phyloP scores from a whole-genome alignment of 1,140 invertebrate genomes.

The Halyomorpha halys region DNA sequence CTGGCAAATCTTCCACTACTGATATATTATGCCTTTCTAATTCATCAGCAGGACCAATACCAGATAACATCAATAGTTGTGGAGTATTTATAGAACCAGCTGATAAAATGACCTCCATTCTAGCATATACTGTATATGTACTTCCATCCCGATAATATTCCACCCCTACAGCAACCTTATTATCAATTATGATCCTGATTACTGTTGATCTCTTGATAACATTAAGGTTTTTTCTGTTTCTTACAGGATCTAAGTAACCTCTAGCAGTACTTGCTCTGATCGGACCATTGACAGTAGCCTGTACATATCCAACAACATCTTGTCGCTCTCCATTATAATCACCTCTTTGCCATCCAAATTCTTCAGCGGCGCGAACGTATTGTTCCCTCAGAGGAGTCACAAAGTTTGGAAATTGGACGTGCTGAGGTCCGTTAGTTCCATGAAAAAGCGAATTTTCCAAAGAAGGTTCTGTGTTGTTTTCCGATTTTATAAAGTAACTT shows the following conservation, averaged over 20 bases:
- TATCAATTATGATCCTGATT: constrained; percentile 13
- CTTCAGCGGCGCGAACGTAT: background rate
- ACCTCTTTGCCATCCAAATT: background rate
- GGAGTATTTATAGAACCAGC: constrained; percentile 17
- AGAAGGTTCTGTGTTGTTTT: constrained; percentile 6
- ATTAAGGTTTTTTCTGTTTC: constrained; percentile 11
- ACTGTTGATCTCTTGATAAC: background rate
- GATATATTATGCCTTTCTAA: background rate
- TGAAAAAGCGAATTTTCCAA: constrained; percentile 11
- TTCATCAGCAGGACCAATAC: constrained; percentile 13
- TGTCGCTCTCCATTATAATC: constrained; percentile 21
- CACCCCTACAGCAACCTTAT: background rate
- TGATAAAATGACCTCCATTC: constrained; percentile 13
- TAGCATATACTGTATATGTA: background rate
- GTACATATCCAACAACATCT: background rate
- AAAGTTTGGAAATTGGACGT: constrained; percentile 9
- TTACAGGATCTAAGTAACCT: constrained; percentile 13
- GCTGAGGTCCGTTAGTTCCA: background rate
- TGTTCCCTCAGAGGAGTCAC: background rate
- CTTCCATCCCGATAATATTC: background rate
- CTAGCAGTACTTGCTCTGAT: constrained; percentile 8
- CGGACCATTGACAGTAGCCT: constrained; percentile 1
- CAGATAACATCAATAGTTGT: constrained; percentile 16
- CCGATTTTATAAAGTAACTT: constrained; percentile 39
- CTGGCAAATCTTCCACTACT: constrained; percentile 8